These are phyloP conservation scores for Laothoe populi DNA, from an alignment of 2,888 invertebrate species.

Conservation along the genomic window DNA sequence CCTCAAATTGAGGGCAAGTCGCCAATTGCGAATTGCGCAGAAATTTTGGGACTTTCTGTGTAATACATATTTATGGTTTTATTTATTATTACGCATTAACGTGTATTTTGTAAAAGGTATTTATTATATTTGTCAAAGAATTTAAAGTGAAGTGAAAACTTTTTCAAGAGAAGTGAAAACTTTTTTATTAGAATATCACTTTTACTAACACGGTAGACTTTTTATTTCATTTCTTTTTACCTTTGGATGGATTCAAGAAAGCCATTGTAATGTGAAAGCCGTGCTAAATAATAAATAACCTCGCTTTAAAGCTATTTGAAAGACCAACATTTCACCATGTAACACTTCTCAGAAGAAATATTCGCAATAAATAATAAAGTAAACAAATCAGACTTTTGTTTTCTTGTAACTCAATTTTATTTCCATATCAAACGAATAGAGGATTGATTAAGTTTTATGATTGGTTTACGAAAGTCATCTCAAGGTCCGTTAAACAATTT, in stretches of 20 bases:
- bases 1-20: neutral
- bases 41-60: neutral
- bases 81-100: neutral
- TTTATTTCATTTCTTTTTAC: no score
- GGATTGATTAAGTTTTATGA: neutral
- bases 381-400: neutral
- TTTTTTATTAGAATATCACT: no score
- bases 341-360: neutral
- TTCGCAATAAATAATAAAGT: no score
- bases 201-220: no score
- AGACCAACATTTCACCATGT: neutral
- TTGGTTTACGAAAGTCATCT: neutral
- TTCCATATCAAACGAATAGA: constrained; percentile 8
- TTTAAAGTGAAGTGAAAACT: no score
- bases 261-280: no score
- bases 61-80: neutral
- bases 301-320: neutral
- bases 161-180: no score
- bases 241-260: no score
- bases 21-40: neutral
- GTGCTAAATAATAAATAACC: no score
- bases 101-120: neutral
- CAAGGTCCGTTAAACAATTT: neutral
- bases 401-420: constrained; percentile 2
- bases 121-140: no score